These are phyloP conservation scores for Timema cristinae DNA, from an alignment of 2,888 invertebrate genomes.

Conservation along the genomic window DNA sequence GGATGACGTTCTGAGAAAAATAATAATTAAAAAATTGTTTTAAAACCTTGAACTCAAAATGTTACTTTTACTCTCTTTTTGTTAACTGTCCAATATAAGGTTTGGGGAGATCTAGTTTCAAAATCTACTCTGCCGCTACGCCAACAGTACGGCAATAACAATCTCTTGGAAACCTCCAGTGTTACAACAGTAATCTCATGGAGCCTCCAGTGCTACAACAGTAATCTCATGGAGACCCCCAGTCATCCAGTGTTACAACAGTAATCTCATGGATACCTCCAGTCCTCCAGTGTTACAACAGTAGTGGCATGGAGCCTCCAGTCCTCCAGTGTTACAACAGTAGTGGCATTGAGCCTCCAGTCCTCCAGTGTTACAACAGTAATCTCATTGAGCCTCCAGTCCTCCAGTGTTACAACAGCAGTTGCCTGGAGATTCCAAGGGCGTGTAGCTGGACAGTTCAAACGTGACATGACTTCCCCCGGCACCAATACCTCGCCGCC, in stretches of 20 bases:
- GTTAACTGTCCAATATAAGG: too few species aligned
- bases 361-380: neutral
- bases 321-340: neutral
- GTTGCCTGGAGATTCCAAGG: too few species aligned
- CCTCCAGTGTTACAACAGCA: neutral
- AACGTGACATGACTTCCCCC: too few species aligned
- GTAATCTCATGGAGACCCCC: neutral
- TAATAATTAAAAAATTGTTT: neutral
- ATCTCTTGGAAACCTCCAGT: too few species aligned
- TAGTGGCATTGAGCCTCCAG: neutral
- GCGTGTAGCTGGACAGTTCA: too few species aligned
- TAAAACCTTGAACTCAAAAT: too few species aligned
- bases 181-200: too few species aligned
- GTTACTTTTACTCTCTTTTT: too few species aligned
- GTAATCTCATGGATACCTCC: neutral
- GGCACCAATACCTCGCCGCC: slow-evolving; percentile 18
- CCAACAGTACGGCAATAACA: too few species aligned
- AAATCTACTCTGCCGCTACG: too few species aligned
- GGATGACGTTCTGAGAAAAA: slow-evolving; percentile 15
- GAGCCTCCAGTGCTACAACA: neutral
- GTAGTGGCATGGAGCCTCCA: too few species aligned
- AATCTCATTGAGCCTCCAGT: neutral
- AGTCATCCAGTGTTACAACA: neutral
- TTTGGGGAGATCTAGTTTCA: too few species aligned
- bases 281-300: neutral